Evolutionary conservation across 2,888 invertebrate species (phyloP).

Genomic region (Lasioglossum figueresi): DNA sequence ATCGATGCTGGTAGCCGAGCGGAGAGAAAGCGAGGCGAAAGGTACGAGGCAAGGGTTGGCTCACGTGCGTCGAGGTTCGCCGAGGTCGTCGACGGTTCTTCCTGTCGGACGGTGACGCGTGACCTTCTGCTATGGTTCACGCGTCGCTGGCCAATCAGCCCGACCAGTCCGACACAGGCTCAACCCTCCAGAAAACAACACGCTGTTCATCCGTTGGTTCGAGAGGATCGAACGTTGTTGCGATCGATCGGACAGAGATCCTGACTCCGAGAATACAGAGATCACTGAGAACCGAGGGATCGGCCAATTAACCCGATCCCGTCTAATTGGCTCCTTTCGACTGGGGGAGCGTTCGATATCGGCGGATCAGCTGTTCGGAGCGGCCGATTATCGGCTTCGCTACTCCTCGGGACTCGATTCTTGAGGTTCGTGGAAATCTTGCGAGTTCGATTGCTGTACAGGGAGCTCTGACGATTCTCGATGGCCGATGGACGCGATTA

Average conservation of each 20-base stretch:
- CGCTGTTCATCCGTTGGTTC: background rate
- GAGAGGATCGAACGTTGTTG: background rate
- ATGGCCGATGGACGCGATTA: background rate
- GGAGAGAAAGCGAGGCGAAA: slow-evolving; percentile 30
- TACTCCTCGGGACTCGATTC: background rate
- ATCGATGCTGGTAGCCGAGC: slow-evolving; percentile 76
- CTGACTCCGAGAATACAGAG: background rate
- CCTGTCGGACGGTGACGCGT: slow-evolving; percentile 40
- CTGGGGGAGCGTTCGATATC: background rate
- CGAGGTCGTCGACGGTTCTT: slow-evolving; percentile 55
- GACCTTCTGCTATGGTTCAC: slow-evolving; percentile 53
- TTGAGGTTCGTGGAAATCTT: background rate
- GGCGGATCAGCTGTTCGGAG: background rate
- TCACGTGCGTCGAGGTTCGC: slow-evolving; percentile 45
- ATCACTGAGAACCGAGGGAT: background rate
- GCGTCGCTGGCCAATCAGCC: slow-evolving; percentile 37
- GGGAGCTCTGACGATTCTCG: background rate
- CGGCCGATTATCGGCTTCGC: background rate
- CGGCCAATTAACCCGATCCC: background rate
- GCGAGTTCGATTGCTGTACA: background rate
- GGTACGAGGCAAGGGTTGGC: slow-evolving; percentile 8
- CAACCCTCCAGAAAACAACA: slow-evolving; percentile 4
- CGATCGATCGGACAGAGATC: background rate
- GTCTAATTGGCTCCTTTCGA: slow-evolving; percentile 5
- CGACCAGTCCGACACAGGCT: background rate